Percentiles rank a stretch among this genome's conserved stretches.
phyloP scores from a whole-genome alignment of 2,113 vertebrate genomes.

The Casuarius casuarius region DNA sequence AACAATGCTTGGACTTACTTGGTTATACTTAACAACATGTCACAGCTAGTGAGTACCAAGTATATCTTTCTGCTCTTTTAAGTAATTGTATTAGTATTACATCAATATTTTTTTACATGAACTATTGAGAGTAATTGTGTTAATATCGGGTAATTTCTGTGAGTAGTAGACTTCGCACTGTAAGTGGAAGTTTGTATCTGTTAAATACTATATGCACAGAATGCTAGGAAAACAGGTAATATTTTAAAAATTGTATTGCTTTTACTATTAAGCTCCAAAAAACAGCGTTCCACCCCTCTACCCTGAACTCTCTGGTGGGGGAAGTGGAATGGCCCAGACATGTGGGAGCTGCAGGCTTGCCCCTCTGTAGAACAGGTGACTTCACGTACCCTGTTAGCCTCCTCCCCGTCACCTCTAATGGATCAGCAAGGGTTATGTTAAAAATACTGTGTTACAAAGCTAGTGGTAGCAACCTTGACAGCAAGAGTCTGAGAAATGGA shows the following conservation, averaged over 20 bases:
- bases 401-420: neutral
- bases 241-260: neutral
- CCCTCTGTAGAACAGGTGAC: neutral
- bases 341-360: neutral
- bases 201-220: neutral
- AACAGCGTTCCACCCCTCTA: neutral
- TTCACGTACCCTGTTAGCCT: neutral
- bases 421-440: neutral
- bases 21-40: slow-evolving; percentile 97
- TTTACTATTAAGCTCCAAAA: neutral
- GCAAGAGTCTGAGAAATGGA: neutral
- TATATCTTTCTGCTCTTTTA: neutral
- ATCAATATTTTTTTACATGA: neutral
- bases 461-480: neutral
- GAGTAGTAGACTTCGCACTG: neutral
- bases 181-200: neutral
- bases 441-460: neutral
- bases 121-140: neutral
- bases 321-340: neutral
- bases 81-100: neutral
- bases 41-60: slow-evolving; percentile 88
- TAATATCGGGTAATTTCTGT: neutral
- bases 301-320: neutral
- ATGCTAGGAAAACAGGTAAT: neutral
- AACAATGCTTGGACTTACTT: slow-evolving; percentile 98